Conservation (phyloP, 2,888 invertebrate genomes). For the Stenolophus ochropezus region DNA sequence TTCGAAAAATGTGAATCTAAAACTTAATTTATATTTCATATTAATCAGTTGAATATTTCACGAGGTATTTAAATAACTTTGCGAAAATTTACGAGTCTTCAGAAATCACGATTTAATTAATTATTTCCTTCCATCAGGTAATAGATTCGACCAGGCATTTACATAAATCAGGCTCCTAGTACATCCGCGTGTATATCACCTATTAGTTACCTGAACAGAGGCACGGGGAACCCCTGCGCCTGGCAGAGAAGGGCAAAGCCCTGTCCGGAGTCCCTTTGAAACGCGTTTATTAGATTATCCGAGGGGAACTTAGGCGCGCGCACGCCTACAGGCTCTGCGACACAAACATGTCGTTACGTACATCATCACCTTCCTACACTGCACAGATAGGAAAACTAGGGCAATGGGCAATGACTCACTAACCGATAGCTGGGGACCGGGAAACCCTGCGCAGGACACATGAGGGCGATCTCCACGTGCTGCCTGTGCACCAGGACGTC, state of each 20-base stretch:
- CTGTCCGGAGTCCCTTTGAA: constrained; percentile 78
- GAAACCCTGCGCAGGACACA: constrained; percentile 84
- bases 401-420: constrained; percentile 64
- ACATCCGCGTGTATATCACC: background rate
- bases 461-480: constrained; percentile 74
- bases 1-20: too few relatives aligned
- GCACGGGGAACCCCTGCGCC: constrained; percentile 86
- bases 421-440: constrained; percentile 78
- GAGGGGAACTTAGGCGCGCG: constrained; percentile 83
- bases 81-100: too few relatives aligned
- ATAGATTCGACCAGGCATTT: too few relatives aligned
- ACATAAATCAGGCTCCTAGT: constrained; percentile 4
- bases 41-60: too few relatives aligned
- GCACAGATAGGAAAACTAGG: background rate
- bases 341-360: constrained; percentile 4
- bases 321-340: constrained; percentile 80
- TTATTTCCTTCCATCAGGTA: too few relatives aligned
- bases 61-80: too few relatives aligned
- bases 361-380: background rate
- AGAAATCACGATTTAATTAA: too few relatives aligned
- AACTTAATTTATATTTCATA: too few relatives aligned
- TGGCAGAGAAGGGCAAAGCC: constrained; percentile 83
- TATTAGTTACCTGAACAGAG: constrained; percentile 68
- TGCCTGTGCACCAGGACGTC: constrained; percentile 68
- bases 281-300: constrained; percentile 81